phyloP scores from a whole-genome alignment of 1,140 invertebrate species.

The Leucophenga varia region DNA sequence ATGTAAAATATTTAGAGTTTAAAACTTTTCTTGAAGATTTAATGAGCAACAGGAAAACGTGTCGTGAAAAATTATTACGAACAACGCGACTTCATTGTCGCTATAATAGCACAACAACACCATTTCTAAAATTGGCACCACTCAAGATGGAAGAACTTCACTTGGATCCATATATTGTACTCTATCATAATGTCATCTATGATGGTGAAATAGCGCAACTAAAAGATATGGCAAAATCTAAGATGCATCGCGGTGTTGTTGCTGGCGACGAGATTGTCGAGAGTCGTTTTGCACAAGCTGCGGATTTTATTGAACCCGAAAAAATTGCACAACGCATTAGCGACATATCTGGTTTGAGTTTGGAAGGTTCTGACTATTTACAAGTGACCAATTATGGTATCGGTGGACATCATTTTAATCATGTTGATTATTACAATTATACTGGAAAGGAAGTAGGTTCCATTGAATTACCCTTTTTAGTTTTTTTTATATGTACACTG shows the following conservation, averaged over 20 bases:
- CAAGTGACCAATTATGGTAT: slow-evolving; percentile 68
- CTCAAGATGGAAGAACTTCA: slow-evolving; percentile 89
- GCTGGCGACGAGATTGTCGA: slow-evolving; percentile 92
- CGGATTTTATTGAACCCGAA: slow-evolving; percentile 67
- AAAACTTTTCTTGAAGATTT: no score
- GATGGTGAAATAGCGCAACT: slow-evolving; percentile 85
- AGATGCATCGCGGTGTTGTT: slow-evolving; percentile 74
- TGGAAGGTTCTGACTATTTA: slow-evolving; percentile 61
- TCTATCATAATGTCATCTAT: slow-evolving; percentile 86
- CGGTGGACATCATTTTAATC: slow-evolving; percentile 69
- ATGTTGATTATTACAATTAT: slow-evolving; percentile 64
- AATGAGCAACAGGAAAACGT: slow-evolving; percentile 11
- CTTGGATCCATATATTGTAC: slow-evolving; percentile 77
- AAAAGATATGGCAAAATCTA: slow-evolving; percentile 77
- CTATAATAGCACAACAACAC: slow-evolving; percentile 70
- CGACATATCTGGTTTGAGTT: slow-evolving; percentile 66
- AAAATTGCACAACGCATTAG: slow-evolving; percentile 70
- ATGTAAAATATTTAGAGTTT: no score
- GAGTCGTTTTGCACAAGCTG: slow-evolving; percentile 77
- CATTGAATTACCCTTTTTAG: no score
- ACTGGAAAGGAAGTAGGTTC: slow-evolving; percentile 5
- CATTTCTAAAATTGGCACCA: slow-evolving; percentile 78
- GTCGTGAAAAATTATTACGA: slow-evolving; percentile 9
- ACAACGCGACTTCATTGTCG: slow-evolving; percentile 68
- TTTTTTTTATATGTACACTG: no score